Evolutionary conservation across 2,113 vertebrate species (phyloP).

Genomic region (Rhinolophus ferrumequinum): DNA sequence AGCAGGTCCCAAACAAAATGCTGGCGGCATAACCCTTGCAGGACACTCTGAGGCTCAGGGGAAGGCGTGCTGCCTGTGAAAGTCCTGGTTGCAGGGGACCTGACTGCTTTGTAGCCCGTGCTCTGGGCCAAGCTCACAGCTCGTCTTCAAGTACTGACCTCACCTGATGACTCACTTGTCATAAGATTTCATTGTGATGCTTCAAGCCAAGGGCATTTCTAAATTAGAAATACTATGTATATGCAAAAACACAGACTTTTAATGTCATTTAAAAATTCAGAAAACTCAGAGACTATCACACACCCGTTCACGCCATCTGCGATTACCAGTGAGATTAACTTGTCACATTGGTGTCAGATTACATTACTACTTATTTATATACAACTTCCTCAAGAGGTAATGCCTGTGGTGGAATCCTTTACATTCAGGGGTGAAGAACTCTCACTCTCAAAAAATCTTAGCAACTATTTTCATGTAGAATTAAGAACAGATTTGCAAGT

Average conservation of each 20-base stretch:
- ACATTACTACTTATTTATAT: not conserved
- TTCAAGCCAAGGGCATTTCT: not conserved
- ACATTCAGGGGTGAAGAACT: not conserved
- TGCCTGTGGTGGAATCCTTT: not conserved
- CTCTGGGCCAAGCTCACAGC: not conserved
- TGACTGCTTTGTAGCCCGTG: not conserved
- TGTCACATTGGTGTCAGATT: not conserved
- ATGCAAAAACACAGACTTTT: not conserved
- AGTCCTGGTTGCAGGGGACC: too few species aligned
- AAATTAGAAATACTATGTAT: not conserved
- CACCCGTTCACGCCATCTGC: not conserved
- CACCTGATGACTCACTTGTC: not conserved
- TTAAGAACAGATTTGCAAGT: not conserved
- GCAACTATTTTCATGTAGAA: not conserved
- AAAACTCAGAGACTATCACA: not conserved
- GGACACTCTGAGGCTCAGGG: accelerated
- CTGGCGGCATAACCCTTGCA: not conserved
- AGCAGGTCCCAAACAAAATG: not conserved
- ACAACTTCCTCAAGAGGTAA: not conserved
- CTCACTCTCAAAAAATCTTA: not conserved
- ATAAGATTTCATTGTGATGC: not conserved
- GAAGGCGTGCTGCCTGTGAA: not conserved
- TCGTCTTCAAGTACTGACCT: not conserved
- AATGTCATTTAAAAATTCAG: not conserved
- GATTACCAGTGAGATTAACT: not conserved